Evolutionary conservation across 2,797 vertebrate species (phyloP).

Genomic region (Phoebastria nigripes): DNA sequence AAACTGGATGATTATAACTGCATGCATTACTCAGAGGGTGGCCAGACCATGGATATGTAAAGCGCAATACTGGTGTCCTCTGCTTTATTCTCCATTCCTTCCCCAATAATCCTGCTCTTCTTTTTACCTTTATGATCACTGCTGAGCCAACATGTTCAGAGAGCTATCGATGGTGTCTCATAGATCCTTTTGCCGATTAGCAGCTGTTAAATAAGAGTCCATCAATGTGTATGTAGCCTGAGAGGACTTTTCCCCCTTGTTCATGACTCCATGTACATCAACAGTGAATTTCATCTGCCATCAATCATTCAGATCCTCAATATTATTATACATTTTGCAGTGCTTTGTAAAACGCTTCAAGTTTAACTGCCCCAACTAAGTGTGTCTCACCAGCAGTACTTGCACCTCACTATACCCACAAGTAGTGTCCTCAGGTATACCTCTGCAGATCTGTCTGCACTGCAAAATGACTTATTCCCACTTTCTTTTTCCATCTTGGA

Average conservation of each 20-base stretch:
- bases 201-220: neutral
- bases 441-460: neutral
- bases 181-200: neutral
- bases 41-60: neutral
- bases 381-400: neutral
- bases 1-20: neutral
- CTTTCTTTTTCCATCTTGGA: neutral
- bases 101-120: neutral
- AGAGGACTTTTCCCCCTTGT: neutral
- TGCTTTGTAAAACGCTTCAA: neutral
- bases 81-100: neutral
- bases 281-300: neutral
- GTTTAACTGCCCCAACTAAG: neutral
- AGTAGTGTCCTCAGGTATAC: neutral
- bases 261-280: fast-evolving
- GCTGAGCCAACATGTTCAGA: neutral
- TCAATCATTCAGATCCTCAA: neutral
- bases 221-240: neutral
- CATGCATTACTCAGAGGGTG: neutral
- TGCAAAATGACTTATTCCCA: neutral
- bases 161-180: neutral
- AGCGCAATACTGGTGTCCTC: neutral
- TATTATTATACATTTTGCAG: neutral
- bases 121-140: neutral
- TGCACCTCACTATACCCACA: neutral